Base-by-base conservation (phyloP, 2,113 vertebrate genomes). In the Odocoileus virginianus region DNA sequence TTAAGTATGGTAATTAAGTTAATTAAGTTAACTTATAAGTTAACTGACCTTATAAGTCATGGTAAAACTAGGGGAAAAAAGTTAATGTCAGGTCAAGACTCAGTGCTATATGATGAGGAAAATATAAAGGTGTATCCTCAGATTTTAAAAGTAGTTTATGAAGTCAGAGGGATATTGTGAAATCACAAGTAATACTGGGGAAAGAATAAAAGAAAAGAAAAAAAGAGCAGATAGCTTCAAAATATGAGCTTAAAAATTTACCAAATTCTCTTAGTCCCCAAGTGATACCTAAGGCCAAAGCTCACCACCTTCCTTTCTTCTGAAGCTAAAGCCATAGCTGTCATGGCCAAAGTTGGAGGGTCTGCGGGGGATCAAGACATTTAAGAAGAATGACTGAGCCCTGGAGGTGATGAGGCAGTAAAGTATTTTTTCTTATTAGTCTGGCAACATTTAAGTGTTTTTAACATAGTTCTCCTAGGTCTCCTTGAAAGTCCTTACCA, bases 401-500 rank as follows among this genome's bases (percentile, higher is more conserved):
- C 43, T 67, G 27, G 36, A 91, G n/a, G 97, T 74, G 50, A 93
- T 78, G 91, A 96, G 86, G 88, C 71, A 91, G 76, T 78, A 60
- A 74, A 81, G 91, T 19, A 76, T 84, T 83, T 97, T 50, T 84
- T 54, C 87, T 97, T 83, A 85, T 89, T 92, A 71, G 58, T 94
- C 52, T 81, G 55, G 85, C 89, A 85, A 83, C 27, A 58, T 81
- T 58, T 57, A 67, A 57, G 50, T 78, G 89, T 76, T 95, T 95
- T 92, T 40, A 64, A 79, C 78, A 95, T 2, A 93, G 91, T 36
- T 94, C 64, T 94, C 28, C 30, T 36, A 67, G 76, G 36, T 67
- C 64, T 58, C 21, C 81, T 79, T 79, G 83, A 21, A 33, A 89
- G 33, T 7, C 50, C 30, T 87, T 58, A 71, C 60, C 83, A 94